Evolutionary conservation across 1,140 invertebrate species (phyloP).

Genomic region (Trichonephila inaurata): DNA sequence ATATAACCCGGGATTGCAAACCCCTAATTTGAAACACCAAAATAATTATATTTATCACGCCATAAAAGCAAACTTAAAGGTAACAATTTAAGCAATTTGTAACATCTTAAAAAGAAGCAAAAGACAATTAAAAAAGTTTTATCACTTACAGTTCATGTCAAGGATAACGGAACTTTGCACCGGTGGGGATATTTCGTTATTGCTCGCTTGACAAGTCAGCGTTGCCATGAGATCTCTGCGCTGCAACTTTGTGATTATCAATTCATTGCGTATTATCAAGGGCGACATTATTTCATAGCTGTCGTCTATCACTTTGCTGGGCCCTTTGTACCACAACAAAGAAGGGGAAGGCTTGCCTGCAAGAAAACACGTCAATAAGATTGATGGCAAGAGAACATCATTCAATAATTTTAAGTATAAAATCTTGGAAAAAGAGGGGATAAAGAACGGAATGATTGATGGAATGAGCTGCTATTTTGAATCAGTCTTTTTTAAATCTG

Average conservation of each 20-base stretch:
- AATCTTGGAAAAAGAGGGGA: not conserved
- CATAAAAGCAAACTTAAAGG: no score
- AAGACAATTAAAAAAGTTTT: not conserved
- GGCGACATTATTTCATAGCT: slow-evolving; percentile 86
- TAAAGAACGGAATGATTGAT: not conserved
- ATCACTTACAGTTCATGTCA: slow-evolving; percentile 80
- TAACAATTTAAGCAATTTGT: no score
- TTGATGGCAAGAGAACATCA: slow-evolving; percentile 7
- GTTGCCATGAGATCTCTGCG: slow-evolving; percentile 89
- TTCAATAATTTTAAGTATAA: slow-evolving; percentile 25
- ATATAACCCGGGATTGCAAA: no score
- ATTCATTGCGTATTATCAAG: slow-evolving; percentile 83
- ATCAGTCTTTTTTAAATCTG: no score
- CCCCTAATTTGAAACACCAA: no score
- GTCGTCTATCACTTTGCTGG: slow-evolving; percentile 89
- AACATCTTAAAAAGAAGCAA: no score
- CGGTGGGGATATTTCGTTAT: slow-evolving; percentile 79
- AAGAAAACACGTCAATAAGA: slow-evolving; percentile 46
- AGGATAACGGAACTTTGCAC: slow-evolving; percentile 79
- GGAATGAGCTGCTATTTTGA: not conserved
- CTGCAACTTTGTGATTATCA: slow-evolving; percentile 88
- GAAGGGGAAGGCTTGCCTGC: slow-evolving; percentile 88
- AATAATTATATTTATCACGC: no score
- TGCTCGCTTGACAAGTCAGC: slow-evolving; percentile 86
- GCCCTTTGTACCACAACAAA: slow-evolving; percentile 91